Percentiles rank a stretch among this genome's conserved stretches.
These are phyloP conservation scores for Takifugu flavidus DNA, from an alignment of 2,113 vertebrate species.

Conservation along the genomic window DNA sequence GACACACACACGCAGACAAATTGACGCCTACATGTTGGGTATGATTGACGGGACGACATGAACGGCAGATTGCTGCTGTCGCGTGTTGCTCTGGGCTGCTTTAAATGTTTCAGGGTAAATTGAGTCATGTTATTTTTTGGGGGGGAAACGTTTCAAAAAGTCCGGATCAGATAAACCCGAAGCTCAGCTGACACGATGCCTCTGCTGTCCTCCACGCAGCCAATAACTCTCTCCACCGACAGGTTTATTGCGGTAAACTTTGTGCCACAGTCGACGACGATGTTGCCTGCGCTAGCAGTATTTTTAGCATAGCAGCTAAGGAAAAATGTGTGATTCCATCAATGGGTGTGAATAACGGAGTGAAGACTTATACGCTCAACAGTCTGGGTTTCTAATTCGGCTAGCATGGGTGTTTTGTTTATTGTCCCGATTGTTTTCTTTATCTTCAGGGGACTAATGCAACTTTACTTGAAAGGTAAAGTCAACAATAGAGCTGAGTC, in stretches of 20 bases:
- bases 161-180: neutral
- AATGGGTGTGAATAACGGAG: neutral
- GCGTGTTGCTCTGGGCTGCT: constrained; percentile 13
- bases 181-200: neutral
- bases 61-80: constrained; percentile 52
- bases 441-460: too few species aligned
- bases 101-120: constrained; percentile 18
- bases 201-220: neutral
- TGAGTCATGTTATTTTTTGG: constrained; percentile 10
- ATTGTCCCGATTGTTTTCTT: too few species aligned
- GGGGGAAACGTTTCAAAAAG: constrained; percentile 12
- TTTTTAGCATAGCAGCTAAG: neutral
- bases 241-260: too few species aligned
- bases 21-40: constrained; percentile 54
- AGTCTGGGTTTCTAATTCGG: neutral
- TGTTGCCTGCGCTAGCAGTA: too few species aligned
- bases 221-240: neutral
- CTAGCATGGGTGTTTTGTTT: too few species aligned
- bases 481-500: too few species aligned
- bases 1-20: constrained; percentile 13
- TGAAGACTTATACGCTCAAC: neutral
- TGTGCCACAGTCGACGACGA: too few species aligned
- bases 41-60: constrained; percentile 62
- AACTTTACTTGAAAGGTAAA: too few species aligned
- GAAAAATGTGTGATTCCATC: neutral